phyloP scores from a whole-genome alignment of 2,113 vertebrate species.

The Bostrychus sinensis region DNA sequence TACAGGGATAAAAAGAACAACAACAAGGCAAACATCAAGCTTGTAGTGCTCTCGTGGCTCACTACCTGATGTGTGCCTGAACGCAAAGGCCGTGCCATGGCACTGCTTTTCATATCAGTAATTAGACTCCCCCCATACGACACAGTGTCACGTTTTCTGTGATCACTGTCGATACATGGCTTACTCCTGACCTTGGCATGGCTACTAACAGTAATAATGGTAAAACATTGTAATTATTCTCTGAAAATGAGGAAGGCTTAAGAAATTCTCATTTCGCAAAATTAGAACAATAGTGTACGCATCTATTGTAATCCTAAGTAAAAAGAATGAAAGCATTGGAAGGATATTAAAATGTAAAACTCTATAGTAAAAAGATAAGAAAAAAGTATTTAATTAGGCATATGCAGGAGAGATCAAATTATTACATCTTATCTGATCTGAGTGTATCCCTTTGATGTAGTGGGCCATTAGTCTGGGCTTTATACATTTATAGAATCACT shows the following conservation, averaged over 20 bases:
- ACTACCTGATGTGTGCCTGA: conserved; percentile 45
- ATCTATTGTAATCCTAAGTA: conserved; percentile 61
- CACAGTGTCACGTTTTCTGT: conserved; percentile 20
- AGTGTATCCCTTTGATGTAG: not conserved
- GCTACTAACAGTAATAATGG: not conserved
- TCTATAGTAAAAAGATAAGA: not conserved
- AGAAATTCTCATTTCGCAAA: too few species aligned
- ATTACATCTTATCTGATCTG: not conserved
- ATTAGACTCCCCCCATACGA: conserved; percentile 30
- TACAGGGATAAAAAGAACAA: conserved; percentile 58
- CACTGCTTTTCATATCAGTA: conserved; percentile 11
- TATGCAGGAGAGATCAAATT: not conserved
- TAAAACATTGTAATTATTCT: not conserved
- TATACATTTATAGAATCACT: not conserved
- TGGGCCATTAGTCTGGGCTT: not conserved
- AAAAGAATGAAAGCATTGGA: conserved; percentile 14
- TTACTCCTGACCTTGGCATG: conserved; percentile 28
- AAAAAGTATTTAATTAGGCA: conserved; percentile 24
- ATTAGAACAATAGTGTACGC: conserved; percentile 1
- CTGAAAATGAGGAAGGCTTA: not conserved
- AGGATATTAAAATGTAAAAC: conserved; percentile 35
- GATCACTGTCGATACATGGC: conserved; percentile 42
- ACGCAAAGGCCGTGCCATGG: conserved; percentile 33
- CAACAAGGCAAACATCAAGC: conserved; percentile 44
- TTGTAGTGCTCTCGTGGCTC: conserved; percentile 41